phyloP scores from a whole-genome alignment of 2,113 vertebrate genomes.

The Porphyrio hochstetteri region DNA sequence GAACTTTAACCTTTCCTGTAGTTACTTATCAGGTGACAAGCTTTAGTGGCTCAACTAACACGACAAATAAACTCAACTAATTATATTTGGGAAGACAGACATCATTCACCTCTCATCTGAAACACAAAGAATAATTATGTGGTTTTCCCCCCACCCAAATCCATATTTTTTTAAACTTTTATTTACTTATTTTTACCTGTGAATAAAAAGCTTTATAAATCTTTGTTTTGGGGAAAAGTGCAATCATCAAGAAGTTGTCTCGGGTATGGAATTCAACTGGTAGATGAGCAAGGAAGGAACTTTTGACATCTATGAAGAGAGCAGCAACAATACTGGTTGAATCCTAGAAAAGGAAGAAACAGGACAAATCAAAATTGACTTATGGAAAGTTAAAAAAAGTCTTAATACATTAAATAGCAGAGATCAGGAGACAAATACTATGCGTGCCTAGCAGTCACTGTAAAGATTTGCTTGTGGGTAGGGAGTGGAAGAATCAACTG shows the following conservation, averaged over 20 bases:
- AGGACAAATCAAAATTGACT: background rate
- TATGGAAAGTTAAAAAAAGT: background rate
- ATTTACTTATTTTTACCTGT: slow-evolving; percentile 75
- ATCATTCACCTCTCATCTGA: background rate
- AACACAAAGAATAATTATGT: background rate
- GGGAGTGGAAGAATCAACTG: background rate
- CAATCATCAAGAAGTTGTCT: slow-evolving; percentile 83
- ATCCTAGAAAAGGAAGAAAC: slow-evolving; percentile 75
- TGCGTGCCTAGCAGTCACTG: too few species aligned
- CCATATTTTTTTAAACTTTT: background rate
- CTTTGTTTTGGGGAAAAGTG: slow-evolving; percentile 87
- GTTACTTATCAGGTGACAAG: background rate
- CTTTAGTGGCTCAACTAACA: background rate
- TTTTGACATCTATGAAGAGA: slow-evolving; percentile 85
- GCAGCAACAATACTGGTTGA: slow-evolving; percentile 81
- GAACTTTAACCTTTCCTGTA: background rate
- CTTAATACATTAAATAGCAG: background rate
- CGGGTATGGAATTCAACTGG: slow-evolving; percentile 83
- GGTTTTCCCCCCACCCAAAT: background rate
- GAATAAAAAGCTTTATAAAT: slow-evolving; percentile 89
- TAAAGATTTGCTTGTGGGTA: too few species aligned
- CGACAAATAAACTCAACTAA: background rate
- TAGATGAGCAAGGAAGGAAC: slow-evolving; percentile 83
- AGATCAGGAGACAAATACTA: background rate
- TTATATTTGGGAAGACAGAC: background rate